Conservation (phyloP, 1,140 invertebrate species). For the Calephelis nemesis region DNA sequence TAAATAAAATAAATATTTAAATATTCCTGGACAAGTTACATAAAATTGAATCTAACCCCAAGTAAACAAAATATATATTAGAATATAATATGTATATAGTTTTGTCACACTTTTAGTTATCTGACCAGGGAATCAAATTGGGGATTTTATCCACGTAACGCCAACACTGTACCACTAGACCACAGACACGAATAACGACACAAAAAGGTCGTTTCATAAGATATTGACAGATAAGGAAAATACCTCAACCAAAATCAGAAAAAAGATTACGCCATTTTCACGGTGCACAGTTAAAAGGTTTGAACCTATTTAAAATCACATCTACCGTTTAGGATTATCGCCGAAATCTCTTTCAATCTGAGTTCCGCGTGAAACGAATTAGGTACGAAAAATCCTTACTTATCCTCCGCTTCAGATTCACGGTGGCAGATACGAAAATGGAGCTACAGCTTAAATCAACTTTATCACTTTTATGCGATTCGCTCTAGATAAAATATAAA, state of each 20-base stretch:
- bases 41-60: no score
- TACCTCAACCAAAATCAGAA: background rate
- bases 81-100: no score
- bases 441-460: conserved; percentile 10
- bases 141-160: no score
- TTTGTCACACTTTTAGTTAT: no score
- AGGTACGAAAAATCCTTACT: conserved; percentile 16
- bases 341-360: conserved; percentile 17
- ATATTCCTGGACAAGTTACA: no score
- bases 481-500: conserved; percentile 15
- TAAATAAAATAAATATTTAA: no score
- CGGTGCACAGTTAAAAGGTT: conserved; percentile 13
- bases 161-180: no score
- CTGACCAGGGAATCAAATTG: no score
- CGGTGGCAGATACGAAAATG: conserved; percentile 12
- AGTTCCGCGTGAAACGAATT: conserved; percentile 14
- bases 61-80: no score
- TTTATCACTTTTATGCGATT: conserved; percentile 11
- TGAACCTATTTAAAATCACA: conserved; percentile 18
- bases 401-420: conserved; percentile 12
- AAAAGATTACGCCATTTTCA: conserved; percentile 7
- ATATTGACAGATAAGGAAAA: no score
- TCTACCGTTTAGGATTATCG: conserved; percentile 16
- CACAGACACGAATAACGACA: no score
- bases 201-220: no score